Percentiles rank a stretch among this genome's conserved stretches.
Conservation (phyloP, 2,888 invertebrate species). For the Idaea biselata region DNA sequence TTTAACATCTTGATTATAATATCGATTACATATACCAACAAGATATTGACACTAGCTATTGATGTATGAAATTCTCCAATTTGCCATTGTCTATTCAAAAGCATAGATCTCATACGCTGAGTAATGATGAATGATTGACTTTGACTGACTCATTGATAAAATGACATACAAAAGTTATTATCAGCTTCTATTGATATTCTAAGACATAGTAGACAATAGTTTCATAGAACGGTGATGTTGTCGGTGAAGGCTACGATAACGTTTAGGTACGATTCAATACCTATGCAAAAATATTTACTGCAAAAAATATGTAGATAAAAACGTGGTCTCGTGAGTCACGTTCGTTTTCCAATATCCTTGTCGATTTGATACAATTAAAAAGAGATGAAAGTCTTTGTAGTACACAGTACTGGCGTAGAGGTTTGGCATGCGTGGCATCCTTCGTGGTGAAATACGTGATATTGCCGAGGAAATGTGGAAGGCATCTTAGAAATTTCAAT, state of each 20-base stretch:
- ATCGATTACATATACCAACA: slow-evolving; percentile 12
- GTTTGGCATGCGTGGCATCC: slow-evolving; percentile 48
- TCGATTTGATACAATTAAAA: slow-evolving; percentile 60
- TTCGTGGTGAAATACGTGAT: slow-evolving; percentile 67
- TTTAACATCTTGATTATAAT: background rate
- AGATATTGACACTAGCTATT: slow-evolving; percentile 21
- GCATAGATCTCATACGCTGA: slow-evolving; percentile 50
- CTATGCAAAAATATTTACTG: background rate
- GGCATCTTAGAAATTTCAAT: slow-evolving; percentile 76
- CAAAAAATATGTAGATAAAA: slow-evolving; percentile 8
- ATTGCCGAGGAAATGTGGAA: slow-evolving; percentile 69
- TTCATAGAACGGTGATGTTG: background rate
- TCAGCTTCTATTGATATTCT: slow-evolving; percentile 31
- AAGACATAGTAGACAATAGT: slow-evolving; percentile 6
- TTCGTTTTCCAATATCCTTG: slow-evolving; percentile 44
- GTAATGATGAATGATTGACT: slow-evolving; percentile 62
- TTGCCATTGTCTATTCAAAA: slow-evolving; percentile 53
- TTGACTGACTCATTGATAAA: slow-evolving; percentile 65
- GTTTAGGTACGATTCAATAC: too few species aligned
- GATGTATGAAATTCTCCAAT: slow-evolving; percentile 26
- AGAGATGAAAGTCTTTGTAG: slow-evolving; percentile 46
- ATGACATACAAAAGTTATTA: slow-evolving; percentile 53
- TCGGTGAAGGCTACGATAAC: background rate
- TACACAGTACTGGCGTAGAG: slow-evolving; percentile 46
- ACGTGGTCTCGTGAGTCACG: slow-evolving; percentile 46